Percentiles rank a stretch among this genome's conserved stretches.
These are phyloP conservation scores for Selene dorsalis DNA, from an alignment of 2,797 vertebrate species.

Conservation along the genomic window DNA sequence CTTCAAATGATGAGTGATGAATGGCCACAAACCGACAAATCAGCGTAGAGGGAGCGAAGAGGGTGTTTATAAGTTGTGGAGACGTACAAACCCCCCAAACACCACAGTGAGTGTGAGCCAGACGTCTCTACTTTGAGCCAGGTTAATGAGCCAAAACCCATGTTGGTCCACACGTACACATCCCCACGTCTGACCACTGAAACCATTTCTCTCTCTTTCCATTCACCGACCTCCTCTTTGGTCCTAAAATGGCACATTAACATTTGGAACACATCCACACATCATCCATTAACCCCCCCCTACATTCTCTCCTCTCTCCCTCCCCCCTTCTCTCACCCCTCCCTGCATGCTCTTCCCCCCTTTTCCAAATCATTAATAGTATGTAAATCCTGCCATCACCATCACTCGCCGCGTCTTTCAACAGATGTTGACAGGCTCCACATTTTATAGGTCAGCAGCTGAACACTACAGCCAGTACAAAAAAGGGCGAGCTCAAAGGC, in stretches of 20 bases:
- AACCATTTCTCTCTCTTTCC: constrained; percentile 29
- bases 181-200: constrained; percentile 24
- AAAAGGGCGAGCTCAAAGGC: constrained; percentile 70
- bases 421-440: constrained; percentile 76
- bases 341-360: constrained; percentile 37
- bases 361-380: constrained; percentile 74
- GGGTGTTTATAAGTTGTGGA: background rate
- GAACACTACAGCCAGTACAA: constrained; percentile 47
- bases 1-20: background rate
- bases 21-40: background rate
- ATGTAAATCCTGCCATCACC: constrained; percentile 78
- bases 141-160: background rate
- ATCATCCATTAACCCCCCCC: constrained; percentile 58
- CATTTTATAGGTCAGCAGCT: constrained; percentile 77
- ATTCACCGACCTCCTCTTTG: constrained; percentile 47
- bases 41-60: too few species aligned
- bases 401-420: constrained; percentile 64
- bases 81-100: background rate
- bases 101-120: background rate
- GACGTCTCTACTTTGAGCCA: background rate
- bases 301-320: background rate
- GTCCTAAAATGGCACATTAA: constrained; percentile 75
- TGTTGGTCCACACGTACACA: background rate
- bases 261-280: constrained; percentile 74
- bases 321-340: background rate